phyloP scores from a whole-genome alignment of 2,113 vertebrate species.

The Boulengeromyrus knoepffleri region DNA sequence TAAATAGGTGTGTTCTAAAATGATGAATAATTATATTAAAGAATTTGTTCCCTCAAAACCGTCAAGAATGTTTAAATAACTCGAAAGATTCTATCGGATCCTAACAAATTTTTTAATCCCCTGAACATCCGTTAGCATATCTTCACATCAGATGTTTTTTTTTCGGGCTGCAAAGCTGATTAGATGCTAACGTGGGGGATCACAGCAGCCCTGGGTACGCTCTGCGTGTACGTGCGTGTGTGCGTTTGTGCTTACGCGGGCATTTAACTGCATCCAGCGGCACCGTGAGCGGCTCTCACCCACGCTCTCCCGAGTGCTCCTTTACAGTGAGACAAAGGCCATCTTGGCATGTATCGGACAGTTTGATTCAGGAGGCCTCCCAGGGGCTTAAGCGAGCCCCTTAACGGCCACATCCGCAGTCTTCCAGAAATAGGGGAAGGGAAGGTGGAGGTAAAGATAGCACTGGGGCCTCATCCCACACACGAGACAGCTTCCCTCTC shows the following conservation, averaged over 20 bases:
- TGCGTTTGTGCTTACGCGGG: not conserved
- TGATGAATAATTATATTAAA: not conserved
- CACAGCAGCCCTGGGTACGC: not conserved
- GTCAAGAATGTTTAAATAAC: not conserved
- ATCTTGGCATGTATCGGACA: slow-evolving; percentile 46
- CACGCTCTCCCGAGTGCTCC: slow-evolving; percentile 11
- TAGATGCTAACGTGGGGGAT: not conserved
- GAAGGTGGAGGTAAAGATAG: slow-evolving; percentile 59
- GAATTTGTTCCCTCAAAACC: not conserved
- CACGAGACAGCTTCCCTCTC: slow-evolving; percentile 46
- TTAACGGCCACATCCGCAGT: slow-evolving; percentile 54
- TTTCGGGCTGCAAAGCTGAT: not conserved
- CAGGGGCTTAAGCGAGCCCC: slow-evolving; percentile 47
- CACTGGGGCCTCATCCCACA: slow-evolving; percentile 45
- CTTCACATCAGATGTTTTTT: not conserved
- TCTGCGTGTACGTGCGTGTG: not conserved
- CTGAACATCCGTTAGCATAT: not conserved
- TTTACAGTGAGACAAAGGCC: slow-evolving; percentile 43
- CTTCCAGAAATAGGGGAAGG: slow-evolving; percentile 53
- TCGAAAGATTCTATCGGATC: not conserved
- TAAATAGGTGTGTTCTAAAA: not conserved
- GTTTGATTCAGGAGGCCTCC: slow-evolving; percentile 53
- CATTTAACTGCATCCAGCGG: not conserved
- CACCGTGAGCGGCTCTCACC: not conserved
- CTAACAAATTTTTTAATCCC: not conserved